These are phyloP conservation scores for Cheilosia pagana DNA, from an alignment of 2,888 invertebrate genomes.

Conservation along the genomic window DNA sequence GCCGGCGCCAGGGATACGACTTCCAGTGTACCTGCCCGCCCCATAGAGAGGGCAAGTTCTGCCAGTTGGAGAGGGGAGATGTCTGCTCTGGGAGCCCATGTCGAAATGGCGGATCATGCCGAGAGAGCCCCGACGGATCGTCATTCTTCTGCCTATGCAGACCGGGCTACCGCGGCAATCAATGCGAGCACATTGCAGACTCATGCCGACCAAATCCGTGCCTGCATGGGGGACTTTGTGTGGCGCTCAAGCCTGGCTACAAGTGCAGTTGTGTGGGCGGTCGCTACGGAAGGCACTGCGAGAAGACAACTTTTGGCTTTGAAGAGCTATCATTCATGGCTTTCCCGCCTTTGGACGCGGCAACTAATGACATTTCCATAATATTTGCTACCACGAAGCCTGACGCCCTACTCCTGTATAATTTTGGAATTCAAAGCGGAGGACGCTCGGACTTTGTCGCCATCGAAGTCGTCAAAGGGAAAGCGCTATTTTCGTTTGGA, in stretches of 20 bases:
- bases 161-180: slow-evolving; percentile 95
- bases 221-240: slow-evolving; percentile 93
- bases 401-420: slow-evolving; percentile 94
- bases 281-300: slow-evolving; percentile 95
- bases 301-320: slow-evolving; percentile 95
- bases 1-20: slow-evolving; percentile 92
- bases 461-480: slow-evolving; percentile 93
- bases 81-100: slow-evolving; percentile 94
- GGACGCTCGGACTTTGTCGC: slow-evolving; percentile 97
- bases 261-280: slow-evolving; percentile 94
- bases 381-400: slow-evolving; percentile 95
- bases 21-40: slow-evolving; percentile 93
- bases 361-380: slow-evolving; percentile 95
- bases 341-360: slow-evolving; percentile 92
- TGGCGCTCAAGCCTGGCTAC: slow-evolving; percentile 94
- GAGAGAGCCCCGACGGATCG: slow-evolving; percentile 93
- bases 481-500: slow-evolving; percentile 94
- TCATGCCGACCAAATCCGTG: slow-evolving; percentile 98
- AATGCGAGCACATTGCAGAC: slow-evolving; percentile 94
- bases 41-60: slow-evolving; percentile 91
- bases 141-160: slow-evolving; percentile 96
- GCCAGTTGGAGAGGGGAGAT: slow-evolving; percentile 93
- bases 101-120: slow-evolving; percentile 95
- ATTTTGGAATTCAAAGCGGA: slow-evolving; percentile 93
- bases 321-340: slow-evolving; percentile 94